phyloP scores from a whole-genome alignment of 2,888 invertebrate genomes.

The Pseudanteris insignis region DNA sequence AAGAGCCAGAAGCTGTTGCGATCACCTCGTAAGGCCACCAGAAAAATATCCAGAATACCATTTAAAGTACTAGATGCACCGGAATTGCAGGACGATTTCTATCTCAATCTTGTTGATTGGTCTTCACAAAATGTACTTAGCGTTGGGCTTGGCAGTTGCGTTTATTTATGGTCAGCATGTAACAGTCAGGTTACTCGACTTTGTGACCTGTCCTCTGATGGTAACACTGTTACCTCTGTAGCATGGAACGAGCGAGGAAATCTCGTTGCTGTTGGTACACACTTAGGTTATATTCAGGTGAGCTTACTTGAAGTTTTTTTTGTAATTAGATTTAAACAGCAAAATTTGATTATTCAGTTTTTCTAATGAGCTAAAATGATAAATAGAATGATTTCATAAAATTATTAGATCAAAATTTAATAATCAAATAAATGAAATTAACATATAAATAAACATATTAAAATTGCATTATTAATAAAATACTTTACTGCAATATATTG shows the following conservation, averaged over 20 bases:
- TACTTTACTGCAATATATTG: too few species aligned
- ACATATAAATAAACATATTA: too few species aligned
- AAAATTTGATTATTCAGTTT: too few species aligned
- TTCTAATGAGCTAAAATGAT: too few species aligned
- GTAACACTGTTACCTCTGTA: conserved; percentile 96
- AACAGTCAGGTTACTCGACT: conserved; percentile 97
- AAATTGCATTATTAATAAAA: too few species aligned
- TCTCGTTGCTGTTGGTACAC: conserved; percentile 96
- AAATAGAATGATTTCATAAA: too few species aligned
- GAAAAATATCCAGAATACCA: conserved; percentile 98
- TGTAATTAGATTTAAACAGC: too few species aligned
- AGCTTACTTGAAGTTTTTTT: conserved; percentile 65
- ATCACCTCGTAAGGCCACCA: conserved; percentile 95
- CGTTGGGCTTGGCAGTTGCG: conserved; percentile 96
- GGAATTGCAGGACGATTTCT: conserved; percentile 97
- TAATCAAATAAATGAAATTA: too few species aligned
- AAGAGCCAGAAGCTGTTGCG: conserved; percentile 94
- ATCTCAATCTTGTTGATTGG: conserved; percentile 97
- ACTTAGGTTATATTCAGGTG: conserved; percentile 95
- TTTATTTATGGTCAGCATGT: conserved; percentile 98
- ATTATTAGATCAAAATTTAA: too few species aligned
- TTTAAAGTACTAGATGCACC: conserved; percentile 98
- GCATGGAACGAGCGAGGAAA: conserved; percentile 99
- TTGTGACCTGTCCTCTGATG: conserved; percentile 93
- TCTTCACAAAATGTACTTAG: conserved; percentile 98